A percentile compares a stretch with the other conserved stretches of the same genome.
phyloP scores from a whole-genome alignment of 2,888 invertebrate genomes.

The Crocallis elinguaria region DNA sequence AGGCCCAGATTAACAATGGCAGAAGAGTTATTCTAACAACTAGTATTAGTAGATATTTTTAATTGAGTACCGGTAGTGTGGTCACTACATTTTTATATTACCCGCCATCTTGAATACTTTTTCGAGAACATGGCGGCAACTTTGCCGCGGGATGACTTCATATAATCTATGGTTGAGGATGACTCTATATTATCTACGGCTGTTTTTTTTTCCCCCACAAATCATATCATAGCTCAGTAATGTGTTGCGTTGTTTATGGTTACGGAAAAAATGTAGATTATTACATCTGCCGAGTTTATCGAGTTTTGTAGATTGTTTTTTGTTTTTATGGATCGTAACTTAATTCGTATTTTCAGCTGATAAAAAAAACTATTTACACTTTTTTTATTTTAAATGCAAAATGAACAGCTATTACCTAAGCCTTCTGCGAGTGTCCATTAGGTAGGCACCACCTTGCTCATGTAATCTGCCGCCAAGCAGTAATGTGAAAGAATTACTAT shows the following conservation, averaged over 20 bases:
- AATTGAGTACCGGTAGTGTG: constrained; percentile 29
- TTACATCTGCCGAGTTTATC: constrained; percentile 2
- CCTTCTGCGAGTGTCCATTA: too few species aligned
- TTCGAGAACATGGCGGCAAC: constrained; percentile 63
- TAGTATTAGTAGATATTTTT: too few species aligned
- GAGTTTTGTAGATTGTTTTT: constrained; percentile 1
- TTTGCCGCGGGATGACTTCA: constrained; percentile 74
- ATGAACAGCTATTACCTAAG: too few species aligned
- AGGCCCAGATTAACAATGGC: too few species aligned
- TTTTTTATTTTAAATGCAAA: too few species aligned
- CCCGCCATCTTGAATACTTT: constrained; percentile 69
- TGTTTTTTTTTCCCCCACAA: constrained; percentile 51
- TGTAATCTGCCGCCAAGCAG: too few species aligned
- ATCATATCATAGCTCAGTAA: constrained; percentile 42
- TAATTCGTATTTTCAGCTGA: too few species aligned
- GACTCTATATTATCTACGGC: constrained; percentile 79
- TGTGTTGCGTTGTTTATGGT: constrained; percentile 19
- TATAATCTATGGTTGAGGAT: constrained; percentile 77
- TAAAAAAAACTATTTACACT: too few species aligned
- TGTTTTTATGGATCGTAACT: neutral
- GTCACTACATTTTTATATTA: constrained; percentile 53
- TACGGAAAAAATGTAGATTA: constrained; percentile 11
- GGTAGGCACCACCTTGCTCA: too few species aligned
- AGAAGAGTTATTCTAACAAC: too few species aligned
- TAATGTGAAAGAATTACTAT: too few species aligned